A percentile compares a stretch with the other conserved stretches of the same genome.
phyloP scores from a whole-genome alignment of 2,888 invertebrate species.

The Ditula angustiorana region DNA sequence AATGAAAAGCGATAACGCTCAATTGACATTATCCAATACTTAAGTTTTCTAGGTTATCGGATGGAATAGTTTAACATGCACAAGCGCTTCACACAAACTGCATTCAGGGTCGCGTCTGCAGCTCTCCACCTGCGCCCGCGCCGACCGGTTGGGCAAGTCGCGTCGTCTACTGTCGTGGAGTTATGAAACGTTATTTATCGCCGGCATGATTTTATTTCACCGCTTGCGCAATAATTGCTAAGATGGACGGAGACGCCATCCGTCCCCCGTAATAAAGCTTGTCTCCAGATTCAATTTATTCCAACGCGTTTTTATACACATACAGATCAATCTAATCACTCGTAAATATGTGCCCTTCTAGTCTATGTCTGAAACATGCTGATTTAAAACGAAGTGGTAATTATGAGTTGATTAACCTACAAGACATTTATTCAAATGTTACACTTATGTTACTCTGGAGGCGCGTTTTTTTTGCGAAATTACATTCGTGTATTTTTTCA shows the following conservation, averaged over 20 bases:
- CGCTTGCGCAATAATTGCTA: conserved; percentile 68
- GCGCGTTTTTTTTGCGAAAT: conserved; percentile 14
- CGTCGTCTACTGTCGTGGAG: conserved; percentile 58
- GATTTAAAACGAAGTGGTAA: no score
- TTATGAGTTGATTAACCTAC: not conserved
- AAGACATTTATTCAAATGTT: not conserved
- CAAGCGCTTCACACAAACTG: conserved; percentile 40
- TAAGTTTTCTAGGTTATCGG: conserved; percentile 27
- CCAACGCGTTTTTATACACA: not conserved
- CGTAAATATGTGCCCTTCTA: no score
- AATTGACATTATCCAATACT: conserved; percentile 1
- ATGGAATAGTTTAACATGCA: conserved; percentile 20
- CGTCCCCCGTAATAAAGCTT: conserved; percentile 43
- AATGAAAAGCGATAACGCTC: conserved; percentile 19
- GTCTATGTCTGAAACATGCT: no score
- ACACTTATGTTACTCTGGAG: no score
- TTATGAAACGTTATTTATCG: conserved; percentile 75
- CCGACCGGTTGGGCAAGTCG: conserved; percentile 68
- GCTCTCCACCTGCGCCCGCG: conserved; percentile 63
- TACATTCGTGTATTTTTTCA: conserved; percentile 52
- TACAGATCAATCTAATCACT: no score
- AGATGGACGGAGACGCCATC: conserved; percentile 54
- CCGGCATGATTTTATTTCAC: conserved; percentile 68
- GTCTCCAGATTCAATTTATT: conserved; percentile 22
- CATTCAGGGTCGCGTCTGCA: conserved; percentile 64